Conservation (phyloP, 2,113 vertebrate species). For the Halcyon malimbica region DNA sequence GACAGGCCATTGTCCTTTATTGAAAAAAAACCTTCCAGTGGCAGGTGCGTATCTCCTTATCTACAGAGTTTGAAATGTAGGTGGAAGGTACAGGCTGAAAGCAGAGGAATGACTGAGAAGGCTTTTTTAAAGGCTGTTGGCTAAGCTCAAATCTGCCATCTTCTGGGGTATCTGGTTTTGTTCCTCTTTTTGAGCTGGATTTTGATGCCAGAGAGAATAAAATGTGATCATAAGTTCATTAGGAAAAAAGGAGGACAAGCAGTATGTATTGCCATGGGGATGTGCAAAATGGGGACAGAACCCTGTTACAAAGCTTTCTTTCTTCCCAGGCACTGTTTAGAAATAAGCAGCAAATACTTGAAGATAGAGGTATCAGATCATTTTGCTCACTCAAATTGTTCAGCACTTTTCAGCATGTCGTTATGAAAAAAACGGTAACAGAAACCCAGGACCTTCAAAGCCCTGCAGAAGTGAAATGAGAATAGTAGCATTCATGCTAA, state of each 20-base stretch:
- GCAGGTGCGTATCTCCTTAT: neutral
- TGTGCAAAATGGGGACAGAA: neutral
- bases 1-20: neutral
- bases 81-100: neutral
- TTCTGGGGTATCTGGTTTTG: neutral
- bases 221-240: neutral
- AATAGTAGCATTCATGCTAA: neutral
- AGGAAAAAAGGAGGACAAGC: neutral
- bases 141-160: conserved; percentile 17
- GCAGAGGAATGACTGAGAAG: neutral
- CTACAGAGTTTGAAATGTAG: neutral
- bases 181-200: neutral
- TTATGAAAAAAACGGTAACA: neutral
- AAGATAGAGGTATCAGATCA: neutral
- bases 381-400: neutral
- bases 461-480: neutral
- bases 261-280: neutral
- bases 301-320: neutral
- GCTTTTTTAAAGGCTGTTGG: neutral
- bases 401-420: neutral
- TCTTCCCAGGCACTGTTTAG: neutral
- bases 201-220: neutral
- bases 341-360: neutral
- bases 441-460: neutral
- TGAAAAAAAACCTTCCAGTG: neutral